Conservation (phyloP, 2,113 vertebrate species). For the Neomonachus schauinslandi region DNA sequence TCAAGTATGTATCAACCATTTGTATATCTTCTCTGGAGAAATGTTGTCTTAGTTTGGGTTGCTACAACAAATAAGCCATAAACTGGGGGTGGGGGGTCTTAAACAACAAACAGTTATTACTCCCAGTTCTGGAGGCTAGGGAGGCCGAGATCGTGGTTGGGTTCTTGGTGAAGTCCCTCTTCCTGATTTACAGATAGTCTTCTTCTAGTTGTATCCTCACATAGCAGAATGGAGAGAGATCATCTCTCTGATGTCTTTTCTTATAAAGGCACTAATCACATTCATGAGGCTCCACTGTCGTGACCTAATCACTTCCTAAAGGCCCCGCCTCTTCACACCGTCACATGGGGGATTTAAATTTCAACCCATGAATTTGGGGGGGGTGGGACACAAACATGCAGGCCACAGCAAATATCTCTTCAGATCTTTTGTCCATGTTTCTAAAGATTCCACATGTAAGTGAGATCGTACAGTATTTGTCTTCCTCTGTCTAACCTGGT, state of each 20-base stretch:
- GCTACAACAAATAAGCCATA: neutral
- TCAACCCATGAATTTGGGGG: neutral
- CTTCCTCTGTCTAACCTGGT: neutral
- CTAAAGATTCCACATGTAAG: neutral
- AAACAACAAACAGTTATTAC: neutral
- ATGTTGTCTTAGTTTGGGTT: neutral
- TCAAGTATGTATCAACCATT: neutral
- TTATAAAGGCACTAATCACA: neutral
- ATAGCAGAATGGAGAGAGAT: neutral
- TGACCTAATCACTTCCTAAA: neutral
- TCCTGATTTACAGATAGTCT: neutral
- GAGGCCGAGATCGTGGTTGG: neutral
- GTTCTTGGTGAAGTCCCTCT: neutral
- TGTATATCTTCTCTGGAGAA: neutral
- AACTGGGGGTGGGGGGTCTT: neutral
- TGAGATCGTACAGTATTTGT: neutral
- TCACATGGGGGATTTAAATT: neutral
- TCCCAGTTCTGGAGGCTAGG: neutral
- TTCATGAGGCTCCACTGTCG: neutral
- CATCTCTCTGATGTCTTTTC: neutral
- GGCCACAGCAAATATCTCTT: neutral
- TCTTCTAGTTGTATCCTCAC: neutral
- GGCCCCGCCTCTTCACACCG: neutral
- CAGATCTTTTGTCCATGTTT: neutral
- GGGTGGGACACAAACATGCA: neutral